Evolutionary conservation across 2,797 vertebrate genomes (phyloP), one percentile per base, ranked within the genome.

Genomic region (Amazona finschi): DNA sequence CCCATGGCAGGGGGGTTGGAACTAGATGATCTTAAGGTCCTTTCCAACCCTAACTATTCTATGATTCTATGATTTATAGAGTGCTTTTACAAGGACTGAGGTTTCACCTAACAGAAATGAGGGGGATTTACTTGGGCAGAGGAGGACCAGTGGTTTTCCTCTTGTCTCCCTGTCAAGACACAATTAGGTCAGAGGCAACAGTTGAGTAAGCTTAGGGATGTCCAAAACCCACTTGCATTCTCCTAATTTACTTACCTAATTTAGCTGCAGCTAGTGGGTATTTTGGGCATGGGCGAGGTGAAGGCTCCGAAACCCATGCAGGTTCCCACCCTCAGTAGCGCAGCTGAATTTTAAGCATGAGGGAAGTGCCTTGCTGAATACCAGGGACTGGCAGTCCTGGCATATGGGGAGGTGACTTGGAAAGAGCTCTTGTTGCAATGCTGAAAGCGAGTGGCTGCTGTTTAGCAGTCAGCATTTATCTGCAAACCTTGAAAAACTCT

Each of bases 271-370:
- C 20, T 33, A 19, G 15, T 49, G 84, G 84, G 16, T 61, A 17
- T 75, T 78, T 77, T 78, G 82, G 22, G 47, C 27, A 16, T 0
- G 2, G 36, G 30, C 60, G 36, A 60, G 18, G 28, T 72, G 71
- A 27, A 39, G 12, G 10, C 22, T 73, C 41, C 5, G 16, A 43
- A 33, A 24, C 0, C 5, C 2, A 0, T 31, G 31, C 36, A 60
- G 30, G 25, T 77, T 73, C 43, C 43, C 49, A 78, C 27, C 38
- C n/a, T 43, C 5, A 3, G 21, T 3, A 4, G 3, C 70, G 53
- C 27, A 78, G 38, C 22, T 74, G 47, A 60, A 52, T 80, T 76
- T 71, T 49, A 66, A 69, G 33, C 8, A 4, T 15, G 33, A 66
- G 27, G 43, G 38, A 58, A 18, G 19, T 24, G 30, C 49, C 12